These are phyloP conservation scores for Collichthys lucidus DNA, from an alignment of 2,113 vertebrate genomes.

Conservation along the genomic window DNA sequence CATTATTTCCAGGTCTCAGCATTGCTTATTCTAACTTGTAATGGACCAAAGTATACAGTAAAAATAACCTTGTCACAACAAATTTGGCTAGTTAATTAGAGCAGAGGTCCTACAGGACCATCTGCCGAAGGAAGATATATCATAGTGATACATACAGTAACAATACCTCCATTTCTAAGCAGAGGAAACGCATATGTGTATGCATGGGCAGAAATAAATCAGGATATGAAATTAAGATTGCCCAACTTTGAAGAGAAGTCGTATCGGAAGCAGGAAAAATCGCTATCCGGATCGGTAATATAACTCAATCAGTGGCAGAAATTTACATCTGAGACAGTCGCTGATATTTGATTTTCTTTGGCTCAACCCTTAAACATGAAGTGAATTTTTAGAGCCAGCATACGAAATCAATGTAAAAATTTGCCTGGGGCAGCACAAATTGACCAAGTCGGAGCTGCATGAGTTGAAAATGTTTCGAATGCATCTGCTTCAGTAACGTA, in stretches of 20 bases:
- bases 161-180: not conserved
- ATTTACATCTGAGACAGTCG: not conserved
- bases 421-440: not conserved
- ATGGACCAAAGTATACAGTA: not conserved
- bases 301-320: not conserved
- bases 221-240: not conserved
- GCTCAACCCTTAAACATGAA: not conserved
- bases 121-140: not conserved
- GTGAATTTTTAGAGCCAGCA: not conserved
- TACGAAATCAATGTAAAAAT: not conserved
- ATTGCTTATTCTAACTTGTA: not conserved
- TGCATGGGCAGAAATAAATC: not conserved
- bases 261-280: not conserved
- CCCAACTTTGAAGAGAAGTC: not conserved
- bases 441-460: too few species aligned
- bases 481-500: not conserved
- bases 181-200: not conserved
- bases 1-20: not conserved
- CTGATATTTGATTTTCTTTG: not conserved
- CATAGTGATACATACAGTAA: constrained; percentile 4
- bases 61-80: constrained; percentile 15
- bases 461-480: not conserved
- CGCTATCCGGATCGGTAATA: not conserved
- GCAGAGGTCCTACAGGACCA: not conserved
- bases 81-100: constrained; percentile 9